Evolutionary conservation across 2,113 vertebrate species (phyloP).

Genomic region (Geococcyx californianus): DNA sequence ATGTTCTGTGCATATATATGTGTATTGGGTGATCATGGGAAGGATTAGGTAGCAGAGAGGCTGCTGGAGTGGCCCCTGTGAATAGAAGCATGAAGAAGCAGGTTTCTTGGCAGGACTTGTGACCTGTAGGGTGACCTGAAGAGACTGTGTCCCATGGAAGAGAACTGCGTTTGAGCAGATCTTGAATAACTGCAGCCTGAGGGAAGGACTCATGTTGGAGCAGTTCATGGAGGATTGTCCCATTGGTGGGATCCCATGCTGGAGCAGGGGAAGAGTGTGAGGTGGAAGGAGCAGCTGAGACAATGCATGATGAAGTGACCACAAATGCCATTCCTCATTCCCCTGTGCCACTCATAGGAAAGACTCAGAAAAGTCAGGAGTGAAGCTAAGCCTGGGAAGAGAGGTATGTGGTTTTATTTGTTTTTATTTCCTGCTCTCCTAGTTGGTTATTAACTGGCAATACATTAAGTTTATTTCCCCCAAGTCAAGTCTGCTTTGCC

Average conservation of each 20-base stretch:
- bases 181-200: not conserved
- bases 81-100: too few species aligned
- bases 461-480: not conserved
- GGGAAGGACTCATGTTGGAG: not conserved
- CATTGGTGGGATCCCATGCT: not conserved
- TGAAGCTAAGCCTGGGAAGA: not conserved
- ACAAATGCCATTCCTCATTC: not conserved
- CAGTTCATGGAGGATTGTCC: not conserved
- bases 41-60: not conserved
- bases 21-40: fast-evolving
- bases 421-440: not conserved
- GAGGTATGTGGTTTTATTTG: not conserved
- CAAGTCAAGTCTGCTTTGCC: not conserved
- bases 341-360: too few species aligned
- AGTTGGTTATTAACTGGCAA: not conserved
- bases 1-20: not conserved
- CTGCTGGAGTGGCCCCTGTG: too few species aligned
- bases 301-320: not conserved
- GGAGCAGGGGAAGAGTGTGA: not conserved
- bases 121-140: not conserved
- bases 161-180: not conserved
- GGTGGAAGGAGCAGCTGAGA: not conserved
- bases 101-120: not conserved
- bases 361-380: not conserved
- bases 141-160: not conserved